Base-by-base conservation (phyloP, 2,888 invertebrate species). In the Glaucopsyche alexis region DNA sequence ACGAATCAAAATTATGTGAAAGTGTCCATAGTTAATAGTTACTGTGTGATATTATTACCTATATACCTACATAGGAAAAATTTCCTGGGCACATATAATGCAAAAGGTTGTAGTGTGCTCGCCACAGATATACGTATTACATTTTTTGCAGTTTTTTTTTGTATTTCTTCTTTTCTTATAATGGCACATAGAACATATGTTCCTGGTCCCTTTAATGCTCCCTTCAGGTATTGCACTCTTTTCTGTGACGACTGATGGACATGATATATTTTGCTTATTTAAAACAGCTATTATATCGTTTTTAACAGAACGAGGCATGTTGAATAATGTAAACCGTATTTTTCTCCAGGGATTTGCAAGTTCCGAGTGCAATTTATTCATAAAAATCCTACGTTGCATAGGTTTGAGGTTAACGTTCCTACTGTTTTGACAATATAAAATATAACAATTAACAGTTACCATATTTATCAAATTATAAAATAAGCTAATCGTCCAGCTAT, bases 401-500 rank as follows among this genome's bases (percentile, higher is more conserved):
- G 55, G 55, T 11, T 55, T 55, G 55, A 19, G 19, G 19, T 55
- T 55, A 9, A 11, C 4, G 4, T 55, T 55, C 19, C 19, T 55
- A 55, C 55, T 55, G 11, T 55, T 55, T 0, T 55, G 55, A 55
- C 55, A 55, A 19, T 55, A 55, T 11, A 55, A 19, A 55, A 55
- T 55, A 11, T 55, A 55, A 13, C 55, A 55, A 55, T 55, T 55
- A 3, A 55, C 55, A 19, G 19, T 55, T 19, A 55, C 19, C 55
- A 55, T 55, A 55, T 55, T 55, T 11, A 55, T 55, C 11, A 55
- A 55, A 55, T 55, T 55, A 55, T 55, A 55, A 55, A 55, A 55
- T 55, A 55, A 19, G 55, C 19, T 19, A 1, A 55, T 19, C 11
- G 16, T 55, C 55, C 55, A 55, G 11, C 19, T 55, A 8, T 19